Conservation (phyloP, 2,888 invertebrate genomes). For the Tipula confusa region DNA sequence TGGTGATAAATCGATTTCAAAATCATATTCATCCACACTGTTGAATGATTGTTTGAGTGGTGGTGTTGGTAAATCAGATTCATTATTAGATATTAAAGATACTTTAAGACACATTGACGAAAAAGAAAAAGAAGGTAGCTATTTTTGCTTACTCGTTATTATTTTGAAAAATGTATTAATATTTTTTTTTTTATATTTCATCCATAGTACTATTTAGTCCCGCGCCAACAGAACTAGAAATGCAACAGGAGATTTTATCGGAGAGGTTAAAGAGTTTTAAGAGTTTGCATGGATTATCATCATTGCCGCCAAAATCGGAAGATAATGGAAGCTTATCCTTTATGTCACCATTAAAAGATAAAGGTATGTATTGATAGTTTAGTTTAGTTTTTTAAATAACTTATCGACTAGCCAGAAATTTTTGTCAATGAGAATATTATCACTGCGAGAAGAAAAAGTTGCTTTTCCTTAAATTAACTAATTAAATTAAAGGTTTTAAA, state of each 20-base stretch:
- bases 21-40: not conserved
- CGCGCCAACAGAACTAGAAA: conserved; percentile 78
- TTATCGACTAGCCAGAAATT: no score
- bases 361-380: not conserved
- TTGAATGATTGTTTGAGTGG: not conserved
- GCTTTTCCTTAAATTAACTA: no score
- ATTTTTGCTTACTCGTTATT: no score
- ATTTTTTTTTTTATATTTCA: no score
- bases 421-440: no score
- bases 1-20: conserved; percentile 38
- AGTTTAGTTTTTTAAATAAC: not conserved
- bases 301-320: not conserved
- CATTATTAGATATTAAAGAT: conserved; percentile 28
- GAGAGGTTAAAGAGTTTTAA: conserved; percentile 59
- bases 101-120: not conserved
- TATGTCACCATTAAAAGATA: conserved; percentile 4
- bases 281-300: conserved; percentile 29
- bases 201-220: conserved; percentile 77
- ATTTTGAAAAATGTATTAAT: not conserved
- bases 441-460: no score
- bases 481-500: no score
- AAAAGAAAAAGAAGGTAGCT: conserved; percentile 28
- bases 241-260: conserved; percentile 82
- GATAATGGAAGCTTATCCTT: not conserved
- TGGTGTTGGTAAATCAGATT: conserved; percentile 29